Conservation (phyloP, 2,797 vertebrate species). For the Hipposideros larvatus region DNA sequence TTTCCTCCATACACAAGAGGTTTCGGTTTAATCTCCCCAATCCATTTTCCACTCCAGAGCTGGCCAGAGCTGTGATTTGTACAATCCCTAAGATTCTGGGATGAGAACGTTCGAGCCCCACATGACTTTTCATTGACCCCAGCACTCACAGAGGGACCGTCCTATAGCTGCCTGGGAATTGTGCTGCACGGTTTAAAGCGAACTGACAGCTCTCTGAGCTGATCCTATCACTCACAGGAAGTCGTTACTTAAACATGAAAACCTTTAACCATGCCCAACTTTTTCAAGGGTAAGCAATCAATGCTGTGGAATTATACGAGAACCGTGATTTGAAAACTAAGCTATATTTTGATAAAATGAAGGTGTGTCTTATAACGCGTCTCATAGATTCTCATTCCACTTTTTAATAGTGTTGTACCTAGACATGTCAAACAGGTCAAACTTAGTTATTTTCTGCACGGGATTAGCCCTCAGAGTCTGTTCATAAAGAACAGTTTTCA, state of each 20-base stretch:
- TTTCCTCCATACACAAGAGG: constrained; percentile 22
- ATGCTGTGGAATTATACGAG: constrained; percentile 5
- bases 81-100: constrained; percentile 29
- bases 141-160: neutral
- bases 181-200: constrained; percentile 53
- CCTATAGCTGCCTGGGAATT: constrained; percentile 58
- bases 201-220: constrained; percentile 64
- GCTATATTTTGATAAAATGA: neutral
- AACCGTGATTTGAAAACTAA: constrained; percentile 27
- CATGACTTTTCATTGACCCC: constrained; percentile 73
- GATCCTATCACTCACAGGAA: constrained; percentile 41
- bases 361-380: neutral
- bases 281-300: neutral
- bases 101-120: constrained; percentile 56
- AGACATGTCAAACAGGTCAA: constrained; percentile 7
- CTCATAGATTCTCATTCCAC: neutral
- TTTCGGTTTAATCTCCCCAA: constrained; percentile 71
- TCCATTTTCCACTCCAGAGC: constrained; percentile 48
- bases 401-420: neutral
- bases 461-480: neutral
- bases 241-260: constrained; percentile 64
- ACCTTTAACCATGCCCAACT: constrained; percentile 35
- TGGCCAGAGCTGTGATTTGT: neutral
- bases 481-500: constrained; percentile 2
- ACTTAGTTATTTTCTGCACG: neutral